Evolutionary conservation across 2,113 vertebrate genomes (phyloP).

Genomic region (human (Homo sapiens)): DNA sequence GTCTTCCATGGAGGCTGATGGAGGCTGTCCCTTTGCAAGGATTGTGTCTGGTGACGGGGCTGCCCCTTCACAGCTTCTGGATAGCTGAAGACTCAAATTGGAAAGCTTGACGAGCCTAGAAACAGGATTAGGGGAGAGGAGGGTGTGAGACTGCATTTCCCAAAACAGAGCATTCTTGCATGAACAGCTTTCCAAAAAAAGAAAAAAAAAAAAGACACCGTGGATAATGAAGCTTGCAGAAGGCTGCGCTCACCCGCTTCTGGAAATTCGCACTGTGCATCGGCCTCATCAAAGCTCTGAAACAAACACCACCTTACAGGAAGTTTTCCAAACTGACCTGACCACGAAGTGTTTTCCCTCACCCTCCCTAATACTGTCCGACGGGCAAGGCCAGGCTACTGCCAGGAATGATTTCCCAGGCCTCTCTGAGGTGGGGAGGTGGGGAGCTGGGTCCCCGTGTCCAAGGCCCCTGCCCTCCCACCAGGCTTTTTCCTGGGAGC

Average conservation of each 20-base stretch:
- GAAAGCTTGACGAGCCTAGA: background rate
- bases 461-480: background rate
- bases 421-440: too few relatives aligned
- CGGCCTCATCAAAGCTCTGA: background rate
- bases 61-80: background rate
- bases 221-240: background rate
- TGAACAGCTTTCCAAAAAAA: background rate
- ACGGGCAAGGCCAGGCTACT: background rate
- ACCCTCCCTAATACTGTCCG: background rate
- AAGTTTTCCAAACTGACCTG: background rate
- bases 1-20: rapidly evolving
- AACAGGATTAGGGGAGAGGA: background rate
- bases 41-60: background rate
- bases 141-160: background rate
- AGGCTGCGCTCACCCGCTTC: background rate
- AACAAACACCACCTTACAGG: background rate
- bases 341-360: background rate
- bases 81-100: background rate
- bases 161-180: background rate
- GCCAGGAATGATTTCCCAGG: background rate
- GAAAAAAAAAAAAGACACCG: background rate
- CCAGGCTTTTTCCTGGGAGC: too few relatives aligned
- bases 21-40: background rate
- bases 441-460: background rate
- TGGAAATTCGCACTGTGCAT: background rate